A percentile compares a stretch with the other conserved stretches of the same genome.
phyloP scores from a whole-genome alignment of 2,888 invertebrate genomes.

The Phlogophora meticulosa region DNA sequence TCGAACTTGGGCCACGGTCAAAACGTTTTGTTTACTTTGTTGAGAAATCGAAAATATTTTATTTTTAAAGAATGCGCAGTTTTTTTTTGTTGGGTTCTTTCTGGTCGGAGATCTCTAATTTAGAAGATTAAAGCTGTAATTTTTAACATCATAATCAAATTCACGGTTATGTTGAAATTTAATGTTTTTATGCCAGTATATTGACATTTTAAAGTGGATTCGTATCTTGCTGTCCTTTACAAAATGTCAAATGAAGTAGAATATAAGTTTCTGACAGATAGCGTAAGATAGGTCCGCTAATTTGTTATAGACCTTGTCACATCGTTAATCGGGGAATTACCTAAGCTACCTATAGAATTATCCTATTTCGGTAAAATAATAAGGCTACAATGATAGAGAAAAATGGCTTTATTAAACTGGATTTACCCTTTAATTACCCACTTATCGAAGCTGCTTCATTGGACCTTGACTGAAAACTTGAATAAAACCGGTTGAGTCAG shows the following conservation, averaged over 20 bases:
- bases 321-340: background rate
- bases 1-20: slow-evolving; percentile 32
- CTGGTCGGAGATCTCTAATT: too few relatives aligned
- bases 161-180: background rate
- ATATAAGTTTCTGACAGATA: background rate
- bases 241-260: background rate
- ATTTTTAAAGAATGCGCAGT: background rate
- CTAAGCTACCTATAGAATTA: background rate
- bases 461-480: slow-evolving; percentile 1
- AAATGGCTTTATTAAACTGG: background rate
- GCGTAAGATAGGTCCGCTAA: too few relatives aligned
- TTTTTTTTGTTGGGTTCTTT: background rate
- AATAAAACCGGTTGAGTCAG: background rate
- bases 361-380: too few relatives aligned
- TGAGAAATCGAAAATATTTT: slow-evolving; percentile 6
- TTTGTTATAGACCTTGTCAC: background rate
- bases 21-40: slow-evolving; percentile 1
- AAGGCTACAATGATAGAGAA: too few relatives aligned
- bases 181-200: slow-evolving; percentile 7
- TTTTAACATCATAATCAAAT: too few relatives aligned
- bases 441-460: background rate
- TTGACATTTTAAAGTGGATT: slow-evolving; percentile 6
- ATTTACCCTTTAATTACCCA: background rate
- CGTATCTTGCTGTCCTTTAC: slow-evolving; percentile 11
- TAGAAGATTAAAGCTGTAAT: too few relatives aligned